These are phyloP conservation scores for Siniperca chuatsi DNA, from an alignment of 2,113 vertebrate species.

Conservation along the genomic window DNA sequence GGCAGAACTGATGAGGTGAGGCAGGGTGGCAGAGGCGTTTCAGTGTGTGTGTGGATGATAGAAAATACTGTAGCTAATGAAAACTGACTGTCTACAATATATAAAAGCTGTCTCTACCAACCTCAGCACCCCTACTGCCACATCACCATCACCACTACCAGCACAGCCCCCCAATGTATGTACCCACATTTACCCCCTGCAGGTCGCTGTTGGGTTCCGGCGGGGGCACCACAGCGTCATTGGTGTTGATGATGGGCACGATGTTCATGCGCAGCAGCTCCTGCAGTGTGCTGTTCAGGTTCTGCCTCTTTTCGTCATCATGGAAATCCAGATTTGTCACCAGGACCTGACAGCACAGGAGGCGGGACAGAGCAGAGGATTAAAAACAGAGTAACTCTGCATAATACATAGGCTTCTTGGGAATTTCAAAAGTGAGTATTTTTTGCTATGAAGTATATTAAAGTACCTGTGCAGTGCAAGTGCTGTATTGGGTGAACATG, in stretches of 20 bases:
- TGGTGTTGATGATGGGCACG: conserved; percentile 98
- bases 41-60: not conserved
- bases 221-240: conserved; percentile 96
- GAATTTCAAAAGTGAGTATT: not conserved
- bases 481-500: conserved; percentile 99
- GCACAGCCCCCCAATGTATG: conserved; percentile 67
- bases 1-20: conserved; percentile 48
- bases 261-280: conserved; percentile 99
- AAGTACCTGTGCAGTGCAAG: conserved; percentile 94
- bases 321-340: conserved; percentile 99
- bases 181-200: conserved; percentile 99
- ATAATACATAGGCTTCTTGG: not conserved
- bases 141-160: conserved; percentile 36
- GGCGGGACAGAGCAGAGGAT: not conserved
- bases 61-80: conserved; percentile 24
- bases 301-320: conserved; percentile 94
- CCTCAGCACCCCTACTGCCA: conserved; percentile 43
- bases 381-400: not conserved
- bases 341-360: conserved; percentile 86
- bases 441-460: not conserved
- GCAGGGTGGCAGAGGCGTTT: conserved; percentile 41
- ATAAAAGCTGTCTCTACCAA: conserved; percentile 19
- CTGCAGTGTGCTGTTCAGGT: conserved; percentile 94
- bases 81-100: not conserved
- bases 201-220: conserved; percentile 98